Base-by-base conservation (phyloP, 1,140 invertebrate genomes). In the Nymphalis io region DNA sequence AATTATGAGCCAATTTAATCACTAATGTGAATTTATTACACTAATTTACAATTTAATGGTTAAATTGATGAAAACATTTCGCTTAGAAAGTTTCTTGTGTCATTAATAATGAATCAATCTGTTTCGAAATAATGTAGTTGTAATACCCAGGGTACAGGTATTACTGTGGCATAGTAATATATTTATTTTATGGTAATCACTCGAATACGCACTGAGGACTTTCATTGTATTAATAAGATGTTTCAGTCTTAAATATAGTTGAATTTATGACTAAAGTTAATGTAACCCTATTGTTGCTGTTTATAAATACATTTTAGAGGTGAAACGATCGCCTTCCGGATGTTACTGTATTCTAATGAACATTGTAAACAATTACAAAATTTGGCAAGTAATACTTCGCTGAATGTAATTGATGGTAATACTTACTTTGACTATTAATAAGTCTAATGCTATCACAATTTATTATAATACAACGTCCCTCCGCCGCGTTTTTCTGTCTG, bases 71-170 rank as follows among this genome's bases (percentile, higher is more conserved):
- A 86, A 84, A 84, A 75, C 79, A 78, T 83, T 86, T 77, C 62
- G 76, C 60, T 69, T 60, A 51, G 78, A 80, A 87, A 84, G 77
- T 84, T 86, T 67, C 70, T 60, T 67, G 71, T 81, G 75, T 81
- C 80, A 89, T 89, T 88, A 88, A 76, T 77, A 79, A 78, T 70
- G 73, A 77, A 89, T 89, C 87, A 88, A 87, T 89, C 84, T 83
- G 78, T 38, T 42, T 67, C 63, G 75, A 73, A 77, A 74, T 73
- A 72, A 70, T 61, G 67, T 70, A 73, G 66, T 80, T 76, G 60
- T 76, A 73, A 76, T 81, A 71, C 82, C 65, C 70, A 46, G 80
- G 80, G 78, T 61, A 61, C 61, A 74, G 65, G 74, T 78, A 74
- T 70, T 66, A 79, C 72, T 75, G 65, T 70, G 75, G 75, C 70